Conservation (phyloP, 2,888 invertebrate genomes). For the Heterodera filipjevi region DNA sequence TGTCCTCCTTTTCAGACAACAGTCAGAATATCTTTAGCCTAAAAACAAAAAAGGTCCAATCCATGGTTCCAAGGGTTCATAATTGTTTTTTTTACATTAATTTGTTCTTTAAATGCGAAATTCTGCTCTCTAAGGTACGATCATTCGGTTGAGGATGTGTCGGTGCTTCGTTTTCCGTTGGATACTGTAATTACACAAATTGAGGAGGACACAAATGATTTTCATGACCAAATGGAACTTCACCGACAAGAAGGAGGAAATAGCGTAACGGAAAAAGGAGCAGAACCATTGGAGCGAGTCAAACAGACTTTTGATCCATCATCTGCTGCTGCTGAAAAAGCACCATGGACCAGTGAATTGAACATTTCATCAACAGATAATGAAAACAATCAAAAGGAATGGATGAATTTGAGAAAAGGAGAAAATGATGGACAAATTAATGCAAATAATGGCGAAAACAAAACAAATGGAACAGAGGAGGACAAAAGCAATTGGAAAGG, state of each 20-base stretch:
- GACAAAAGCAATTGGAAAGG: neutral
- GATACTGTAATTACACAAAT: slow-evolving; percentile 9
- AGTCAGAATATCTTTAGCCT: neutral
- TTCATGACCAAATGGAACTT: slow-evolving; percentile 1
- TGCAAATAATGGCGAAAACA: neutral
- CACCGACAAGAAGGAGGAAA: neutral
- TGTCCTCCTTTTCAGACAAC: too few species aligned
- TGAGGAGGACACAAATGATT: neutral
- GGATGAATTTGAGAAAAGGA: too few species aligned
- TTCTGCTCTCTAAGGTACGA: neutral
- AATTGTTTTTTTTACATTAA: too few species aligned
- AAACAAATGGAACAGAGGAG: neutral
- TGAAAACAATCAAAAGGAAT: too few species aligned
- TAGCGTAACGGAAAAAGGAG: neutral
- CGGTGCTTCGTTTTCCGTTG: neutral
- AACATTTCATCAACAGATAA: neutral
- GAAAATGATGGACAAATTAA: neutral
- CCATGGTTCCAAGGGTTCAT: too few species aligned
- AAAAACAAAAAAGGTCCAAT: too few species aligned
- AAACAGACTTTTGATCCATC: neutral
- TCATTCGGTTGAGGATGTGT: neutral
- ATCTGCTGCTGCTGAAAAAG: neutral
- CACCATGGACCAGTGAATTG: neutral
- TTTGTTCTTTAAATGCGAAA: too few species aligned
- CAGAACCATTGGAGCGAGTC: neutral